These are phyloP conservation scores for Neosilurus mollespiculum DNA, from an alignment of 2,797 vertebrate genomes.

Conservation along the genomic window DNA sequence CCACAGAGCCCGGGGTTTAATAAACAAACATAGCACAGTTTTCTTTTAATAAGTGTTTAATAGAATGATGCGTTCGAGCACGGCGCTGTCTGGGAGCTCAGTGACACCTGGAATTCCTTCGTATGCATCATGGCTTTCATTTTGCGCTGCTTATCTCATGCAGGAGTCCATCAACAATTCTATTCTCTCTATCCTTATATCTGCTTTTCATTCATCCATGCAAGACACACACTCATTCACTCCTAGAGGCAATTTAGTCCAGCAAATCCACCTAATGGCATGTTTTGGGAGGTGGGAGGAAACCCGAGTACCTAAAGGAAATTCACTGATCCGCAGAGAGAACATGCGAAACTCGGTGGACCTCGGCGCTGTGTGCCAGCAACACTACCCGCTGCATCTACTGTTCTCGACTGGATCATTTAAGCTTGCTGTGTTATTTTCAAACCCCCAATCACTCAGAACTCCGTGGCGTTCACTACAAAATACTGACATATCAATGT, in stretches of 20 bases:
- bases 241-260: not conserved
- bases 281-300: slow-evolving; percentile 4
- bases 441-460: not conserved
- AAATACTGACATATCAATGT: not conserved
- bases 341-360: not conserved
- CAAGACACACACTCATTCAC: not conserved
- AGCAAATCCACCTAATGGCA: not conserved
- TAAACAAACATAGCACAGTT: no score
- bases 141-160: not conserved
- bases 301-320: not conserved
- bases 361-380: not conserved
- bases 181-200: not conserved
- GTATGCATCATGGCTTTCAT: not conserved
- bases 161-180: not conserved
- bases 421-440: not conserved
- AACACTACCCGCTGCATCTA: not conserved
- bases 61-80: not conserved
- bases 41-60: no score
- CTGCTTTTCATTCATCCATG: not conserved
- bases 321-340: not conserved
- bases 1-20: no score
- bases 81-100: not conserved
- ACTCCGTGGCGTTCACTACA: not conserved
- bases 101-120: not conserved
- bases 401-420: not conserved